These are phyloP conservation scores for Ia io DNA, from an alignment of 2,113 vertebrate species.

Conservation along the genomic window DNA sequence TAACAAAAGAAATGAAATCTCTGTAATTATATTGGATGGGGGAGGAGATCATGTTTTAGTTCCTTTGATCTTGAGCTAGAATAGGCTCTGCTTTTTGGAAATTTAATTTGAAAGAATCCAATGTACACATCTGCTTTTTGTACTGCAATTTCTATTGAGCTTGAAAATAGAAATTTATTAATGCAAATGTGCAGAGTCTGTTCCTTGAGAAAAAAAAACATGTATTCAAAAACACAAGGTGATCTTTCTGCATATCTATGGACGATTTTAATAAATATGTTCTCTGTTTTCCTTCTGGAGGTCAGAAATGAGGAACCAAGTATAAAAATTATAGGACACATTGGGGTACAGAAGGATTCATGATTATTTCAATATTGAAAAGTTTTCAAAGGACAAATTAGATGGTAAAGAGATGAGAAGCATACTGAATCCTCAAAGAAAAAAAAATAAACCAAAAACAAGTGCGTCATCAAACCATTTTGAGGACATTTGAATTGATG, in stretches of 20 bases:
- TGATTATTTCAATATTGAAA: slow-evolving; percentile 6
- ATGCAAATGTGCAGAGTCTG: slow-evolving; percentile 53
- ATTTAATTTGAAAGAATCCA: slow-evolving; percentile 75
- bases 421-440: background rate
- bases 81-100: slow-evolving; percentile 73
- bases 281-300: background rate
- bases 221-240: slow-evolving; percentile 9
- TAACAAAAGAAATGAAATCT: slow-evolving; percentile 71
- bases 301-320: slow-evolving; percentile 13
- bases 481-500: slow-evolving; percentile 42
- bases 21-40: slow-evolving; percentile 68
- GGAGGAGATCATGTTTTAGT: slow-evolving; percentile 65
- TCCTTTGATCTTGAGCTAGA: slow-evolving; percentile 77
- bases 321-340: background rate
- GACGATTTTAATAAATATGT: background rate
- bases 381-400: slow-evolving; percentile 35
- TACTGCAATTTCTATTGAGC: slow-evolving; percentile 61
- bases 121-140: slow-evolving; percentile 75
- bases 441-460: background rate
- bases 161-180: slow-evolving; percentile 73
- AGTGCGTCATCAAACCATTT: background rate
- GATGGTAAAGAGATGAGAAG: background rate
- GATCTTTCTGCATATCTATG: slow-evolving; percentile 28
- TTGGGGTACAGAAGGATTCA: background rate
- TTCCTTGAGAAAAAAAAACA: background rate